Evolutionary conservation across 2,888 invertebrate species (phyloP).

Genomic region (Drosophila pegasa): DNA sequence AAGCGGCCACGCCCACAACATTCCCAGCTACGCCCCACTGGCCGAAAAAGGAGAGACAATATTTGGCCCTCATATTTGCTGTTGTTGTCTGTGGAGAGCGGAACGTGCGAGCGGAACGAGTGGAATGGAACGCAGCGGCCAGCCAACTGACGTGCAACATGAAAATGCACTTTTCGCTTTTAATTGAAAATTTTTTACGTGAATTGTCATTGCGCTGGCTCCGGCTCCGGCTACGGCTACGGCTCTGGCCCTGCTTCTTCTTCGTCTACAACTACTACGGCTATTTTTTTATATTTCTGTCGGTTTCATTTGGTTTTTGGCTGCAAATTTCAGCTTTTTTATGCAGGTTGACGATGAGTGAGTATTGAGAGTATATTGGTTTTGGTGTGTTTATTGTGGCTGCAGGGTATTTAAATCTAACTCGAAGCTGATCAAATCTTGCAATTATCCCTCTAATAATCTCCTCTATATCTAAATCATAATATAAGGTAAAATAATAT

Average conservation of each 20-base stretch:
- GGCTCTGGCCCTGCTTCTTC: background rate
- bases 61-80: constrained; percentile 19
- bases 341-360: background rate
- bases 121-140: constrained; percentile 21
- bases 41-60: constrained; percentile 16
- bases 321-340: constrained; percentile 26
- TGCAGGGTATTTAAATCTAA: no score
- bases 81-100: background rate
- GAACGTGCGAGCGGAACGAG: constrained; percentile 5
- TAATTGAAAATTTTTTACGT: constrained; percentile 75
- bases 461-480: no score
- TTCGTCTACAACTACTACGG: background rate
- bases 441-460: background rate
- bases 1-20: constrained; percentile 18
- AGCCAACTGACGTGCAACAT: constrained; percentile 73
- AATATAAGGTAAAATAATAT: no score
- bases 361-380: background rate
- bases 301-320: constrained; percentile 37
- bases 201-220: constrained; percentile 66
- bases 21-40: constrained; percentile 24
- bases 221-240: background rate
- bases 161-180: constrained; percentile 81
- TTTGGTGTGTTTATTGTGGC: background rate
- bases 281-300: constrained; percentile 43
- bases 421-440: no score